Conservation (phyloP, 2,113 vertebrate species). For the Paramormyrops kingsleyae region DNA sequence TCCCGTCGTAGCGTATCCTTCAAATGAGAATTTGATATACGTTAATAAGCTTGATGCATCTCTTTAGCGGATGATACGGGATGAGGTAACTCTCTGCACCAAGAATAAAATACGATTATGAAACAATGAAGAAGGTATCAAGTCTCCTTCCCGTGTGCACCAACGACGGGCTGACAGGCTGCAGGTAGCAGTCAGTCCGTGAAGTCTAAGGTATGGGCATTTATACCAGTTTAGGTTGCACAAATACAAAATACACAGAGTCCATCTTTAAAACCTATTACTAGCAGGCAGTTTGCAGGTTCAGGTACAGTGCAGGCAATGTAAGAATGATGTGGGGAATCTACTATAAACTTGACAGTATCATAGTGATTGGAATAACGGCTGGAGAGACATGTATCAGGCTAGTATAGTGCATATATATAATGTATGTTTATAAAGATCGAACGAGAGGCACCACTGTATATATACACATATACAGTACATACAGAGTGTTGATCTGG, state of each 20-base stretch:
- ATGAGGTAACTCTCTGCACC: background rate
- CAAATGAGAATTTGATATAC: constrained; percentile 4
- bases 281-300: background rate
- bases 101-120: background rate
- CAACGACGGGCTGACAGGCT: background rate
- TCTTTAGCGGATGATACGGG: background rate
- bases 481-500: too few species aligned
- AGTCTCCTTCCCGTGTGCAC: background rate
- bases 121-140: constrained; percentile 1
- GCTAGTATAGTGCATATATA: background rate
- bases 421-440: background rate
- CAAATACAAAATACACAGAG: background rate
- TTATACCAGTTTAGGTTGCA: background rate
- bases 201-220: background rate
- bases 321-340: too few species aligned
- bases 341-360: background rate
- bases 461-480: too few species aligned
- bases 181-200: background rate
- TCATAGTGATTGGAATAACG: background rate
- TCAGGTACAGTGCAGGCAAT: background rate
- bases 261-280: background rate
- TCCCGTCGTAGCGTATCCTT: background rate
- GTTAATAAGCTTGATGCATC: background rate
- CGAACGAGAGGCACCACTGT: too few species aligned
- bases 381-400: background rate